Percentiles rank a stretch among this genome's conserved stretches.
These are phyloP conservation scores for Monopterus albus DNA, from an alignment of 2,113 vertebrate genomes.

Conservation along the genomic window DNA sequence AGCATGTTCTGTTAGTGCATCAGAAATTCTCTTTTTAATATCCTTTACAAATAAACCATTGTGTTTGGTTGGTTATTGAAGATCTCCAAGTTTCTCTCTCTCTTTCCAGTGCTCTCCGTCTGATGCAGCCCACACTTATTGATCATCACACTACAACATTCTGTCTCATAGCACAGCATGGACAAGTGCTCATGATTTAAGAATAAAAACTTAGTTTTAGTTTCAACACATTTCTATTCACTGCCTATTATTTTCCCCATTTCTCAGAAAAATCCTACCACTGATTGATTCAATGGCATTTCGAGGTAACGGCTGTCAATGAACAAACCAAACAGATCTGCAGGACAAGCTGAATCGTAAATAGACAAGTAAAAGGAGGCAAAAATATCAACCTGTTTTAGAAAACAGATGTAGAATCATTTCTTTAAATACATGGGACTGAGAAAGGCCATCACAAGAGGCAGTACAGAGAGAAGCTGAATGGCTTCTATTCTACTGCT, in stretches of 20 bases:
- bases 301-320: background rate
- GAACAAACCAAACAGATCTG: conserved; percentile 17
- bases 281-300: conserved; percentile 38
- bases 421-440: too few species aligned
- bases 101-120: conserved; percentile 52
- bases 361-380: background rate
- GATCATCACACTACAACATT: conserved; percentile 73
- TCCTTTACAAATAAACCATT: conserved; percentile 74
- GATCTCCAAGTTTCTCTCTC: conserved; percentile 55
- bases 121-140: conserved; percentile 68
- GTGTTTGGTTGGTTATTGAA: conserved; percentile 70
- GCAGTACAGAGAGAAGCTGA: too few species aligned
- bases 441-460: too few species aligned
- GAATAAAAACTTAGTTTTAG: conserved; percentile 56
- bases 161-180: conserved; percentile 57
- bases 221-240: conserved; percentile 33
- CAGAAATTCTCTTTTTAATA: conserved; percentile 76
- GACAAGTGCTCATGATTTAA: conserved; percentile 72
- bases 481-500: too few species aligned
- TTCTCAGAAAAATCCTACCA: conserved; percentile 17
- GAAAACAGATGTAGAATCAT: too few species aligned
- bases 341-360: background rate
- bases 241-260: conserved; percentile 28
- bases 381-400: too few species aligned
- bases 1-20: conserved; percentile 53